phyloP scores from a whole-genome alignment of 2,113 vertebrate genomes.

The Colaptes auratus region DNA sequence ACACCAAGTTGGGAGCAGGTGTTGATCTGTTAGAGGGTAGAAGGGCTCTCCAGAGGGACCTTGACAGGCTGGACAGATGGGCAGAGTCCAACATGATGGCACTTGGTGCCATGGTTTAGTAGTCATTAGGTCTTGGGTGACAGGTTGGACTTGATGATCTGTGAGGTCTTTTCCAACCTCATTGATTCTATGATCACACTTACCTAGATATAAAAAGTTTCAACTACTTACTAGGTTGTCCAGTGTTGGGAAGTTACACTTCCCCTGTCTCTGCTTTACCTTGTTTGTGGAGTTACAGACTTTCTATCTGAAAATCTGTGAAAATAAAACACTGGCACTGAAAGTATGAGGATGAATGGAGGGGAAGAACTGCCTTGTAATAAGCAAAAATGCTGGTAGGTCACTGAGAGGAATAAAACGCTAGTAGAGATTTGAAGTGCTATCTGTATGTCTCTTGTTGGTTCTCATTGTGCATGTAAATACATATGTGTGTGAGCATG shows the following conservation, averaged over 20 bases:
- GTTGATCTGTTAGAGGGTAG: too few species aligned
- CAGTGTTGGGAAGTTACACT: not conserved
- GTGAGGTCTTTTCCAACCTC: too few species aligned
- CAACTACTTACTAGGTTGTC: not conserved
- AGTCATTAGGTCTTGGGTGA: too few species aligned
- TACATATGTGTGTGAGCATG: accelerated
- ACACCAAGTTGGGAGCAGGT: too few species aligned
- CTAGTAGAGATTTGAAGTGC: not conserved
- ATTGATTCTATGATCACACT: too few species aligned
- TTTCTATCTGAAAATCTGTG: not conserved
- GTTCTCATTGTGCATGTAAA: not conserved
- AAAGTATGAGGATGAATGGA: not conserved
- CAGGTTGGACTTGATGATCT: too few species aligned
- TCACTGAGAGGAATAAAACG: not conserved
- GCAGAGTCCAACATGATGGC: too few species aligned
- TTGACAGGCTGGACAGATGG: too few species aligned
- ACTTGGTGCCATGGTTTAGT: too few species aligned
- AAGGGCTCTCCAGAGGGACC: too few species aligned
- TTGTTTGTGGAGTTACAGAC: not conserved
- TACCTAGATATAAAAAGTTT: not conserved
- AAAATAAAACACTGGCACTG: not conserved
- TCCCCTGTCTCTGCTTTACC: not conserved
- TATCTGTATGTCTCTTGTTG: not conserved
- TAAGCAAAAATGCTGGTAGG: not conserved
- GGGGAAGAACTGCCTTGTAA: not conserved